These are phyloP conservation scores for Eumacrocentrus americanus DNA, from an alignment of 2,888 invertebrate genomes.

Conservation along the genomic window DNA sequence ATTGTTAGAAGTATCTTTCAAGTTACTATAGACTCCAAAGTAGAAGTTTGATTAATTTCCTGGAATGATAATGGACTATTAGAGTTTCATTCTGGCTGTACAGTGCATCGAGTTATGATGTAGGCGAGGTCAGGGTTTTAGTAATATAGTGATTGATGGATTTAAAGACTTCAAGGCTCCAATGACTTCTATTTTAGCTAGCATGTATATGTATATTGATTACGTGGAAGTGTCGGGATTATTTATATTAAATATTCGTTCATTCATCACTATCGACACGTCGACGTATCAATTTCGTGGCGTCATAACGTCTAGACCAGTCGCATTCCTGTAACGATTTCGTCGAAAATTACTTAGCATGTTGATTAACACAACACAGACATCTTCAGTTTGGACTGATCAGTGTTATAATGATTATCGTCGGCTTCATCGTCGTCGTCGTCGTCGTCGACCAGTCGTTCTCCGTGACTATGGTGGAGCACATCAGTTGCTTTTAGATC, in stretches of 20 bases:
- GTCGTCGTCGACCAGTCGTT: neutral
- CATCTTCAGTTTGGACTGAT: neutral
- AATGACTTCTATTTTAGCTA: neutral
- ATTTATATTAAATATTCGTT: constrained; percentile 18
- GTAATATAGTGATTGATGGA: too few relatives aligned
- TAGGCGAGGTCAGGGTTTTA: too few relatives aligned
- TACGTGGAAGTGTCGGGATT: constrained; percentile 15
- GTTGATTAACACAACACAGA: constrained; percentile 27
- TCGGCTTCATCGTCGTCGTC: too few relatives aligned
- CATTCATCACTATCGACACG: constrained; percentile 16
- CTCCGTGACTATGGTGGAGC: too few relatives aligned
- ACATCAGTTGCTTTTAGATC: too few relatives aligned
- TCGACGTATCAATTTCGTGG: constrained; percentile 25
- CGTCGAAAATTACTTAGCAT: constrained; percentile 31
- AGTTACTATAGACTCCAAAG: neutral
- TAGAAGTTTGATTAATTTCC: too few relatives aligned
- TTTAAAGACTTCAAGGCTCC: neutral
- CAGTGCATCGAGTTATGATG: too few relatives aligned
- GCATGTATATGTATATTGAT: constrained; percentile 5
- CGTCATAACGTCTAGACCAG: too few relatives aligned
- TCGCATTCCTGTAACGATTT: too few relatives aligned
- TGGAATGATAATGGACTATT: too few relatives aligned
- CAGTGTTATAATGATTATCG: neutral
- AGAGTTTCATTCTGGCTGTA: too few relatives aligned
- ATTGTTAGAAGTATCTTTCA: neutral